Percentiles rank a stretch among this genome's conserved stretches.
Evolutionary conservation across 2,797 vertebrate species (phyloP).

Genomic region (Diplodus puntazzo): DNA sequence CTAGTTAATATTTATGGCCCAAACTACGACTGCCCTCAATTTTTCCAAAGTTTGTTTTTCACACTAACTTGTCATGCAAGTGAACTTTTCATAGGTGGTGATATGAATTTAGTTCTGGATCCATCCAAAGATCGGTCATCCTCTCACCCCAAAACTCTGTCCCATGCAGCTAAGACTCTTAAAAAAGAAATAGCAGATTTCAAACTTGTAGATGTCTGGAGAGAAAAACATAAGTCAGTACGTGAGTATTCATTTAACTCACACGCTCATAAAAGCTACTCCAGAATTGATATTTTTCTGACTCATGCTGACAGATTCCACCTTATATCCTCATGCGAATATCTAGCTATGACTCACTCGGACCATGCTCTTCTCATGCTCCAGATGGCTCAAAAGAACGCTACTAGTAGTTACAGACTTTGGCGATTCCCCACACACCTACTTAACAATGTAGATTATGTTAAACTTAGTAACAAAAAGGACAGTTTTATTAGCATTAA

Average conservation of each 20-base stretch:
- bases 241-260: background rate
- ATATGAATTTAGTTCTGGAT: constrained; percentile 2
- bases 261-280: background rate
- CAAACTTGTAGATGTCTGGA: background rate
- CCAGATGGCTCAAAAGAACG: no score
- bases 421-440: no score
- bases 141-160: background rate
- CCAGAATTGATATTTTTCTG: background rate
- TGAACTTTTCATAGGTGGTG: background rate
- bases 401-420: no score
- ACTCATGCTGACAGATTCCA: no score
- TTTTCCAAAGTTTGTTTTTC: background rate
- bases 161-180: background rate
- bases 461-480: no score
- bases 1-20: background rate
- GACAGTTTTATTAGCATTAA: no score
- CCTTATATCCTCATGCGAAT: no score
- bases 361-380: no score
- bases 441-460: no score
- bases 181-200: background rate
- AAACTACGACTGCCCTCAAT: background rate
- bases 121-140: background rate
- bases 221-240: background rate
- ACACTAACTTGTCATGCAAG: background rate
- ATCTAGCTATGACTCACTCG: no score